Percentiles rank a stretch among this genome's conserved stretches.
These are phyloP conservation scores for Blastomussa wellsi DNA, from an alignment of 92 coral and sea anemone species.

Conservation along the genomic window DNA sequence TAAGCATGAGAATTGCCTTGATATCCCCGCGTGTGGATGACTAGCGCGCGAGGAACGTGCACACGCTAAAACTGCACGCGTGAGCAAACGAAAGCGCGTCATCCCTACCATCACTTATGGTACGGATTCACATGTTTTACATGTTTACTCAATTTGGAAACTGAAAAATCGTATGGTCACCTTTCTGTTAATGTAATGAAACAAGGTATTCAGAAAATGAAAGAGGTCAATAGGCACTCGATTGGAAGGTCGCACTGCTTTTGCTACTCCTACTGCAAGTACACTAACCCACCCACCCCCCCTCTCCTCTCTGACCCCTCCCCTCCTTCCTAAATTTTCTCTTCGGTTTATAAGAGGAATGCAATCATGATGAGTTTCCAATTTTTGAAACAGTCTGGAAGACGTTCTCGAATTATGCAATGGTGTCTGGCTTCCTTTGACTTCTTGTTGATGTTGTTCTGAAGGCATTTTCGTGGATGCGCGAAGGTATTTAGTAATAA, in stretches of 20 bases:
- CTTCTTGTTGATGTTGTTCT: too few relatives aligned
- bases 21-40: neutral
- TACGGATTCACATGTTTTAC: neutral
- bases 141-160: neutral
- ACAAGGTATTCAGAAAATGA: neutral
- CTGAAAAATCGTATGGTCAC: neutral
- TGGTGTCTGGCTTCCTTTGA: too few relatives aligned
- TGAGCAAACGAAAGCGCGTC: neutral
- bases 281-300: too few relatives aligned
- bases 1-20: neutral
- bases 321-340: too few relatives aligned
- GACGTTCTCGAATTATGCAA: too few relatives aligned
- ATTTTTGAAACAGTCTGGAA: too few relatives aligned
- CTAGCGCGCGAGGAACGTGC: neutral
- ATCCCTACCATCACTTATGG: neutral
- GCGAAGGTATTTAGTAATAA: too few relatives aligned
- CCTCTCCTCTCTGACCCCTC: too few relatives aligned
- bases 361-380: too few relatives aligned
- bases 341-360: too few relatives aligned
- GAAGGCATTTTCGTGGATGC: too few relatives aligned
- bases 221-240: neutral
- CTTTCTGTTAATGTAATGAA: neutral
- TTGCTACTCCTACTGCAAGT: too few relatives aligned
- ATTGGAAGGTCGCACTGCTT: neutral
- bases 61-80: neutral